Evolutionary conservation across 2,888 invertebrate species (phyloP), one percentile per base, ranked within the genome.

Genomic region (Oscheius sp.): DNA sequence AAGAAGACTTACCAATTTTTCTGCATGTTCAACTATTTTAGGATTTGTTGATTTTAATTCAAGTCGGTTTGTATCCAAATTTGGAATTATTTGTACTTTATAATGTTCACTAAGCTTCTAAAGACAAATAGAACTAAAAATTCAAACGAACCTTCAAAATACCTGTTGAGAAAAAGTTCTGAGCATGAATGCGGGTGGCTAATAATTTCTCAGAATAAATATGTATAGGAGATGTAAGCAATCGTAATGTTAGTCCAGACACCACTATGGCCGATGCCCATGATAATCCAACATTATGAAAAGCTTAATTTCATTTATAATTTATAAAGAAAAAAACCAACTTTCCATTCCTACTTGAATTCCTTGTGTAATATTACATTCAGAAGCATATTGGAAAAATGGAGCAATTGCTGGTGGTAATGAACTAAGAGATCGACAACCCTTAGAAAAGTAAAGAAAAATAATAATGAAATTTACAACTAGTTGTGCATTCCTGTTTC

Each of bases 171-270:
- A 83, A 72, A 62, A 78, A 80, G 50, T 80, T 82, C 44, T 75
- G 79, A 1, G 80, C 80, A 67, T 83, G 81, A 28, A 83, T 56
- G 22, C 83, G 72, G 26, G 76, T 74, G 1, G 83, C 81, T 45
- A 82, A 78, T 56, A 83, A 49, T 49, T 77, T 78, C 54, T 83
- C 83, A 2, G 83, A 82, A 63, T 78, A 79, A 44, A 83, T 56
- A 67, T 81, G 82, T n/a, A 79, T 61, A 1, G 83, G 83, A 6
- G 81, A 68, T 4, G 83, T 81, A 24, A 67, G 67, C 9, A 80
- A 36, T 26, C 83, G 70, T 3, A 83, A 44, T 1, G 67, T 64
- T 49, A 83, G 26, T 1, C 80, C 83, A 2, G 80, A 67, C 14
- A 68, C 78, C 28, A 83, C 68, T 44, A 83, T 78, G 2, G 81